Percentiles rank a stretch among this genome's conserved stretches.
Conservation (phyloP, 2,888 invertebrate genomes). For the Philereme vetulata region DNA sequence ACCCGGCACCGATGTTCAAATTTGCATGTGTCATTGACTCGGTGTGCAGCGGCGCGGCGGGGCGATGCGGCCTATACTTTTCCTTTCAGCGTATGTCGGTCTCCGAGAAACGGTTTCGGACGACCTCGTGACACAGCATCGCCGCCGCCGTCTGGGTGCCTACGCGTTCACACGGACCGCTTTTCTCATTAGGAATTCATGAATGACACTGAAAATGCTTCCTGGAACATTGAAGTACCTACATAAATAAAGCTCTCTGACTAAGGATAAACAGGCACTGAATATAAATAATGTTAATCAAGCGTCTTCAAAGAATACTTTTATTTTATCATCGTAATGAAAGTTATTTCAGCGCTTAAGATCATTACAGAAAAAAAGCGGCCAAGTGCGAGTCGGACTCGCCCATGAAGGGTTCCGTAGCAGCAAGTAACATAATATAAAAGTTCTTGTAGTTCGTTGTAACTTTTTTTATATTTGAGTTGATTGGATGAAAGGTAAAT, state of each 20-base stretch:
- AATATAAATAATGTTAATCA: background rate
- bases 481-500: too few relatives aligned
- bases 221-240: slow-evolving; percentile 19
- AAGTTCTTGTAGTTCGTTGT: too few relatives aligned
- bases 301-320: background rate
- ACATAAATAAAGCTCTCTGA: slow-evolving; percentile 7
- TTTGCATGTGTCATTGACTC: slow-evolving; percentile 83
- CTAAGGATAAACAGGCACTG: slow-evolving; percentile 6
- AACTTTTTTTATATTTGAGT: too few relatives aligned
- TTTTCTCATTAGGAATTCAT: slow-evolving; percentile 33
- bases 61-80: slow-evolving; percentile 71
- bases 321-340: background rate
- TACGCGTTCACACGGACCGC: slow-evolving; percentile 33
- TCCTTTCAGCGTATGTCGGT: slow-evolving; percentile 72
- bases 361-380: background rate
- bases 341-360: background rate
- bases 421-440: too few relatives aligned
- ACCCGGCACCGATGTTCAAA: slow-evolving; percentile 73
- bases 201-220: slow-evolving; percentile 27
- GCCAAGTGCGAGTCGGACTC: too few relatives aligned
- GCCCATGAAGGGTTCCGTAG: too few relatives aligned
- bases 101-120: slow-evolving; percentile 71
- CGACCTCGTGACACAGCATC: slow-evolving; percentile 72
- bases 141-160: slow-evolving; percentile 41
- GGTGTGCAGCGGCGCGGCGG: slow-evolving; percentile 63